Conservation (phyloP, 2,113 vertebrate species). For the Tragelaphus strepsiceros region DNA sequence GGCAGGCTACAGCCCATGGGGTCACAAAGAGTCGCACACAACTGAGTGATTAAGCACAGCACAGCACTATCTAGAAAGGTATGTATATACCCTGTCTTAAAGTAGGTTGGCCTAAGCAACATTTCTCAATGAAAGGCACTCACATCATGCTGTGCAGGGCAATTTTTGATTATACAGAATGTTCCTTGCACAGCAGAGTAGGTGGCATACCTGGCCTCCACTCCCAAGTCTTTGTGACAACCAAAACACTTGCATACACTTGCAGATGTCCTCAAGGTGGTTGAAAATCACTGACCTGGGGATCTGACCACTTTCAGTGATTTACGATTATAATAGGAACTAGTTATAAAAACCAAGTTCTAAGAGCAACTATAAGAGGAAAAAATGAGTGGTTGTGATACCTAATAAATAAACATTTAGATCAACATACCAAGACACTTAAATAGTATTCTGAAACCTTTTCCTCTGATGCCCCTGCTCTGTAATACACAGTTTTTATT, state of each 20-base stretch:
- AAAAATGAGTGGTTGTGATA: background rate
- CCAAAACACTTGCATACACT: background rate
- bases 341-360: background rate
- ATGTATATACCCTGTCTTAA: background rate
- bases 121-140: background rate
- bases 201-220: background rate
- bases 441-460: background rate
- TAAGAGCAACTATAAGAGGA: background rate
- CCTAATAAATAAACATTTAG: background rate
- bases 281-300: background rate
- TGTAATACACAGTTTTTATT: background rate
- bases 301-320: background rate
- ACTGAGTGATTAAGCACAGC: background rate
- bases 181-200: background rate
- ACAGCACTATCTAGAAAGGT: background rate
- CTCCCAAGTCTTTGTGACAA: background rate
- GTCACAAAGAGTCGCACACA: background rate
- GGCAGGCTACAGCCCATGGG: background rate
- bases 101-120: background rate
- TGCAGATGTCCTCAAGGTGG: background rate
- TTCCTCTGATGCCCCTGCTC: background rate
- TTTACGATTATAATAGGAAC: background rate
- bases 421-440: background rate
- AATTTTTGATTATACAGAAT: background rate
- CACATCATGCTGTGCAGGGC: too few relatives aligned